Base-by-base conservation (phyloP, 2,113 vertebrate genomes). In the Sciurus niger region DNA sequence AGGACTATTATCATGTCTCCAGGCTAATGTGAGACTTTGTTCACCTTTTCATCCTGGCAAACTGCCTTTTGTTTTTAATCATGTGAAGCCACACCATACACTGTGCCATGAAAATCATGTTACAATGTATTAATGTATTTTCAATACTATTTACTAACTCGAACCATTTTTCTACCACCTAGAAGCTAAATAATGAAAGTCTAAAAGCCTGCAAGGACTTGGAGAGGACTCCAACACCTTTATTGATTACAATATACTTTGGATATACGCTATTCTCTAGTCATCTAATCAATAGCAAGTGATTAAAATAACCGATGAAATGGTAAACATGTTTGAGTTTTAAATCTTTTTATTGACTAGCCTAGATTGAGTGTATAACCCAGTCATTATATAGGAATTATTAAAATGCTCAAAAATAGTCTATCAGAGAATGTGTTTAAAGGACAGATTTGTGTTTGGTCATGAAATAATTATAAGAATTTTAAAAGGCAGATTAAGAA, bases 231-330 rank as follows among this genome's bases (percentile, higher is more conserved):
- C 74, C 58, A 78, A 78, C 22, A 51, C 83, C 85, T 18, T 78
- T 80, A 90, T 46, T 60, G 73, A 93, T 63, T 53, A 78, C 86
- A 85, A 86, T 92, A 95, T 95, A 77, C 37, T 89, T 83, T 77
- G 86, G 28, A 91, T 91, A 48, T 73, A 51, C 30, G 74, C 13
- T 58, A 25, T 73, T 84, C 48, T 86, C 18, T 12, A 89, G 63
- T 94, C 70, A 93, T 30, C 8, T 93, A 96, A 93, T 94, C 96
- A 96, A 91, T 97, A 94, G 63, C 14, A 90, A 93, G 43, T 83
- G 48, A 93, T 97, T 95, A 89, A 94, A 96, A 94, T 94, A 79
- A 74, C 78, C 28, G 25, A 96, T 79, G 94, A 90, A 83, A 83
- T 82, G n/a, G 94, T 86, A 95, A 94, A 85, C 32, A 91, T 78